Conservation (phyloP, 2,113 vertebrate genomes). For the Irena cyanogastra region DNA sequence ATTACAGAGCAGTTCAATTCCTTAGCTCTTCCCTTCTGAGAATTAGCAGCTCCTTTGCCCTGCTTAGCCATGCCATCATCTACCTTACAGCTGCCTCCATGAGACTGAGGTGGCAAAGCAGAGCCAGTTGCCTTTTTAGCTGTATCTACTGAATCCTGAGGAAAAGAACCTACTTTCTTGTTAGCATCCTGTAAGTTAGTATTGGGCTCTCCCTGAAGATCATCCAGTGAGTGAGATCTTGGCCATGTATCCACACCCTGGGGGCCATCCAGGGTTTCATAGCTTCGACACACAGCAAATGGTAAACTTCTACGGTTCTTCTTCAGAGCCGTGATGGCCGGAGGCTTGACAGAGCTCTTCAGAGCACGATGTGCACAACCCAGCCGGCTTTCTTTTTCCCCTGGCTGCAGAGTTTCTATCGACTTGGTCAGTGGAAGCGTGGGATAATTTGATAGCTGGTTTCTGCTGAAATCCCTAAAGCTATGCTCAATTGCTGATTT, state of each 20-base stretch:
- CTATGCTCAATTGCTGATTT: conserved; percentile 75
- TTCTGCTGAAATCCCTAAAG: conserved; percentile 72
- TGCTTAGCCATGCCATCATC: conserved; percentile 52
- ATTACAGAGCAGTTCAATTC: conserved; percentile 8
- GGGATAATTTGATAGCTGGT: conserved; percentile 80
- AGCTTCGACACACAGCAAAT: conserved; percentile 83
- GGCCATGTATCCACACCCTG: conserved; percentile 74
- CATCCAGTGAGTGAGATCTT: conserved; percentile 90
- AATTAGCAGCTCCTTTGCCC: conserved; percentile 56
- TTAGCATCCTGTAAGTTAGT: conserved; percentile 19
- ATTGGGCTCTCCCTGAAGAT: conserved; percentile 78
- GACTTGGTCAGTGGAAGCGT: conserved; percentile 80
- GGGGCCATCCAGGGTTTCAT: conserved; percentile 82
- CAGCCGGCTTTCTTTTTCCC: conserved; percentile 69
- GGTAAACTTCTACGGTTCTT: conserved; percentile 78
- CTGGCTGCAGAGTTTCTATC: conserved; percentile 71
- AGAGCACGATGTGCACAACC: conserved; percentile 13
- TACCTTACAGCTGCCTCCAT: background rate
- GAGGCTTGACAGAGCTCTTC: conserved; percentile 69
- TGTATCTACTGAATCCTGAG: conserved; percentile 54
- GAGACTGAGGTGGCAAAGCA: background rate
- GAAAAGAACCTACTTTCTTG: conserved; percentile 41
- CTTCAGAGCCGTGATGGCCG: conserved; percentile 56
- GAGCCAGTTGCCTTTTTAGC: conserved; percentile 35
- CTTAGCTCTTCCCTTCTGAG: conserved; percentile 53